Percentiles rank a stretch among this genome's conserved stretches.
Conservation (phyloP, 2,797 vertebrate species). For the Chromis chromis region DNA sequence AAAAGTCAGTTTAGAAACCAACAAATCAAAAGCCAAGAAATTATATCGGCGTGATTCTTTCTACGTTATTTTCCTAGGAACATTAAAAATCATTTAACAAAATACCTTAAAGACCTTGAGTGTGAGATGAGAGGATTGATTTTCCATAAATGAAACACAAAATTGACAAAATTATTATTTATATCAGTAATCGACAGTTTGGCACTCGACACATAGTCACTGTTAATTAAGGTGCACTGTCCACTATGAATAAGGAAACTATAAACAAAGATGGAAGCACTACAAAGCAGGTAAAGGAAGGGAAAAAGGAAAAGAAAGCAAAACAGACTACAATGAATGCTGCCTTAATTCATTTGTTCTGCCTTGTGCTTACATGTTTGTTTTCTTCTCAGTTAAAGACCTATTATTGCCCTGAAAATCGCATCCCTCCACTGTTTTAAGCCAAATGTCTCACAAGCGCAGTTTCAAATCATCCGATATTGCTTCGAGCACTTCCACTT, state of each 20-base stretch:
- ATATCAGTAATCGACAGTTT: neutral
- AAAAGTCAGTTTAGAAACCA: neutral
- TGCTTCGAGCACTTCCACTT: slow-evolving; percentile 1
- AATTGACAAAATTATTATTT: neutral
- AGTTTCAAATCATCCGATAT: slow-evolving; percentile 5
- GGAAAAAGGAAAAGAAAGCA: neutral
- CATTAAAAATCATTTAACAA: neutral
- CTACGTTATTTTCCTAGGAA: neutral
- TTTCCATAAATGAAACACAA: neutral
- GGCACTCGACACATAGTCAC: neutral
- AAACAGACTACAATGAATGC: neutral
- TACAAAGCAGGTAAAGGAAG: slow-evolving; percentile 1
- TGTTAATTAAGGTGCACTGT: neutral
- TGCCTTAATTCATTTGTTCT: slow-evolving; percentile 6
- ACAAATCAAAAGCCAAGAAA: neutral
- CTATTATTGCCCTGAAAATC: neutral
- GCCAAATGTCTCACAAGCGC: neutral
- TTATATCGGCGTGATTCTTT: neutral
- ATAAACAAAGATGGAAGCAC: neutral
- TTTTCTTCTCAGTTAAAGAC: slow-evolving; percentile 9
- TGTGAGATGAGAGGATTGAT: neutral
- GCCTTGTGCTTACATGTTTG: neutral
- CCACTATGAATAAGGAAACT: neutral
- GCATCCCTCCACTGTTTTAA: neutral
- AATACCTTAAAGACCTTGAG: no score